Conservation (phyloP, 2,888 invertebrate genomes). For the Cerastis leucographa region DNA sequence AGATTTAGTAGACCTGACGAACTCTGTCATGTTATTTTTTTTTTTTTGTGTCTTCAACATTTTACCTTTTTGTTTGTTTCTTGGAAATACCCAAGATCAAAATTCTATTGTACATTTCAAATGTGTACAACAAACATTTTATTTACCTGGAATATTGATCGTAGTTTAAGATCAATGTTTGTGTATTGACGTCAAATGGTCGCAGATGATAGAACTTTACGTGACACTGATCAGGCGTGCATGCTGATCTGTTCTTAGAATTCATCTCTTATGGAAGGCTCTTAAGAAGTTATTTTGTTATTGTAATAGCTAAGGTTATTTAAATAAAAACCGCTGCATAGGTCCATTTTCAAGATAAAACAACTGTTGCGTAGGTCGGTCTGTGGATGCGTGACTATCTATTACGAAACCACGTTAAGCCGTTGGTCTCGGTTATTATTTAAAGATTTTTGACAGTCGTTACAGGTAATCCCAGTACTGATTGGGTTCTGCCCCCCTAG, state of each 20-base stretch:
- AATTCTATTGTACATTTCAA: neutral
- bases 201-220: constrained; percentile 6
- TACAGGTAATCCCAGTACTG: neutral
- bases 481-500: too few relatives aligned
- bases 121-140: neutral
- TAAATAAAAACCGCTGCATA: neutral
- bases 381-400: too few relatives aligned
- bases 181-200: neutral
- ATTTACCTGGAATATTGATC: neutral
- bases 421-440: neutral
- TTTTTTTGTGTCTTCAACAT: too few relatives aligned
- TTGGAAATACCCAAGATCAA: too few relatives aligned
- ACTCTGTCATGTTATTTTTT: neutral
- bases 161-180: neutral
- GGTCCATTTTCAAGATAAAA: neutral
- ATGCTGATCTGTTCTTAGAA: constrained; percentile 10
- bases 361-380: too few relatives aligned
- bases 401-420: too few relatives aligned
- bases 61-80: too few relatives aligned
- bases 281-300: neutral
- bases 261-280: neutral
- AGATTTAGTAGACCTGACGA: neutral
- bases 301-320: neutral
- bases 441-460: neutral
- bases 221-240: constrained; percentile 7